Evolutionary conservation across 92 coral and sea anemone genomes (phyloP).

Genomic region (Chrysogorgia sp.): DNA sequence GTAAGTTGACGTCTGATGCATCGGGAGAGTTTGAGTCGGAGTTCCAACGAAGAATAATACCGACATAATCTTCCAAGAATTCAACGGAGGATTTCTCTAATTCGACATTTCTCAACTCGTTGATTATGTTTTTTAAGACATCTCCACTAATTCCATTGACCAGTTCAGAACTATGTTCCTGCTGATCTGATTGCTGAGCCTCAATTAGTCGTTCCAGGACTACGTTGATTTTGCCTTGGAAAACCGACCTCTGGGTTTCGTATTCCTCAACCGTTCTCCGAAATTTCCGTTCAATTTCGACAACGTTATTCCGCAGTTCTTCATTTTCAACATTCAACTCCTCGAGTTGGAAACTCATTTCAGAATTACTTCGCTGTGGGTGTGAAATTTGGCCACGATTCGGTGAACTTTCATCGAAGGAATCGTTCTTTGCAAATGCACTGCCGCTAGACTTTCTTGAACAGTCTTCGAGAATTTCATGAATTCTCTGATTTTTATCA

Average conservation of each 20-base stretch:
- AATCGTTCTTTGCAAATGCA: neutral
- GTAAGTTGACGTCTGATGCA: conserved; percentile 13
- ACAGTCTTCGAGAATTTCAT: neutral
- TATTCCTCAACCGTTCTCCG: conserved; percentile 33
- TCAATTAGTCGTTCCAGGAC: neutral
- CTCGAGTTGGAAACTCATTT: conserved; percentile 24
- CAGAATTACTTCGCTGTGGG: conserved; percentile 4
- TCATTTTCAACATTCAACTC: conserved; percentile 33
- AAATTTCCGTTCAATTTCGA: conserved; percentile 25
- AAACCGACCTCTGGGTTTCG: conserved; percentile 19
- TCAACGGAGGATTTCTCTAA: neutral
- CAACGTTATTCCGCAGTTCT: conserved; percentile 2
- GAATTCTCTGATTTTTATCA: neutral
- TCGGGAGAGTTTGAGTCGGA: conserved; percentile 17
- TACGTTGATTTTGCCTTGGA: conserved; percentile 12
- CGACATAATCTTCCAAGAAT: conserved; percentile 26
- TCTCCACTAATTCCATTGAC: neutral
- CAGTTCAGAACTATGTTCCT: neutral
- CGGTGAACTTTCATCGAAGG: neutral
- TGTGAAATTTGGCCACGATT: no score
- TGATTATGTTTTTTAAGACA: neutral
- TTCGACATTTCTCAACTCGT: neutral
- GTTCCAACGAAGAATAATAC: neutral
- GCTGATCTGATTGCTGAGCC: neutral
- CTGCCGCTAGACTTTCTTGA: neutral